Base-by-base conservation (phyloP, 2,888 invertebrate species). In the Callyntrura sp. region DNA sequence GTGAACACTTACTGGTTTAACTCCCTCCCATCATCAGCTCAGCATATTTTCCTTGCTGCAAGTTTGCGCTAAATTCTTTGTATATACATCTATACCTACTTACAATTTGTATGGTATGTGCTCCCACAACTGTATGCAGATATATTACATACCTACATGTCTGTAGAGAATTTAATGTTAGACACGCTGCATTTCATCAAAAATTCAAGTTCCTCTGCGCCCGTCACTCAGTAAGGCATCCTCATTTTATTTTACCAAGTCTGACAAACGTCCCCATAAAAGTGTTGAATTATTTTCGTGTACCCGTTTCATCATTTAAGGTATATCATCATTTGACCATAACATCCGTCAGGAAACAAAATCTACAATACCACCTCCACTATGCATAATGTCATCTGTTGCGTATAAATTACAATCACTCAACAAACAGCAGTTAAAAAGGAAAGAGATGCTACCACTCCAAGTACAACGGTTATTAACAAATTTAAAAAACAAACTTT, bases 191-290 rank as follows among this genome's bases (percentile, higher is more conserved):
- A 78, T 78, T 51, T 78, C 78, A 78, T 48, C n/a, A 51, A 78
- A 57, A 79, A 81, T 81, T 81, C 81, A 81, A 81, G 81, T 86
- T 70, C 81, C 43, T 87, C 68, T 28, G 45, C 35, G 78, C 55
- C 23, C 51, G 51, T 43, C 62, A 60, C 12, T 62, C 51, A 84
- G 43, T 62, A 62, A 60, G 78, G 55, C 28, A 60, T 62, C 43
- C 60, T 43, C 35, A 45, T 82, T 82, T 65, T 17, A 43, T 70
- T 35, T 45, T 45, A 45, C 70, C 43, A 20, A 11, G 20, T 20
- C 45, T 45, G 45, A 70, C n/a, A n/a, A n/a, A 20, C n/a, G 45
- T 25, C 70, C 20, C 20, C 14, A n/a, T 1, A 62, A 62, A 70
- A 45, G 70, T 35, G 45, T 20, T 45, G 45, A 68, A 68, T 35